Base-by-base conservation (phyloP, 2,797 vertebrate species). In the Trichosurus vulpecula region DNA sequence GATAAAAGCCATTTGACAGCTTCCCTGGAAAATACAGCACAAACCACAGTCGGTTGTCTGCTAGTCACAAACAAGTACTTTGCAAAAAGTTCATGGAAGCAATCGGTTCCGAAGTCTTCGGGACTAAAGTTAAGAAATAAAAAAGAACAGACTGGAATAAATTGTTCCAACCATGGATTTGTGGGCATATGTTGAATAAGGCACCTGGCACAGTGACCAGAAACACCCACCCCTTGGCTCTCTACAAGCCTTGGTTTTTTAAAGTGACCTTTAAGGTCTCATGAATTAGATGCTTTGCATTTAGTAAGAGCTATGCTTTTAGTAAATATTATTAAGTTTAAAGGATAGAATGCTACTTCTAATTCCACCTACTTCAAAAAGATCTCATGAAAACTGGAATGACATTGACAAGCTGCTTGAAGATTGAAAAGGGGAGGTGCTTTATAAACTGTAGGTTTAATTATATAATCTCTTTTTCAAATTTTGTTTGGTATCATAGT, bases 1-100 rank as follows among this genome's bases (percentile, higher is more conserved):
- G 87, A 74, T 57, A 87, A 94, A 97, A 95, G 61, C n/a, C 74
- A 87, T 47, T 87, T 0, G 22, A 95, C 47, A 56, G 12, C 53
- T 90, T 89, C 61, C 6, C 35, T 92, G 90, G 91, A 96, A 95
- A 96, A 89, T 94, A 58, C 93, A 96, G 41, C 95, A 29, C 41
- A 95, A 92, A 53, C 12, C 54, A 89, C 52, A 92, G 89, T 92
- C 52, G 94, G 52, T 14, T 94, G 41, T 56, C 66, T 56, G 14
- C 91, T 92, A 92, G 51, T 92, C 1, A 66, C 53, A 66, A 97
- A 93, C n/a, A 35, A 52, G 22, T 92, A 27, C 54, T 96, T 97
- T 94, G 87, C 92, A 96, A 96, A 1, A 4, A n/a, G 6, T 1
- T 93, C 16, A 51, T 74, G 66, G 53, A 55, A 95, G 92, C 90